Evolutionary conservation across 1,140 invertebrate species (phyloP).

Genomic region (Drosophila nigromelanica): DNA sequence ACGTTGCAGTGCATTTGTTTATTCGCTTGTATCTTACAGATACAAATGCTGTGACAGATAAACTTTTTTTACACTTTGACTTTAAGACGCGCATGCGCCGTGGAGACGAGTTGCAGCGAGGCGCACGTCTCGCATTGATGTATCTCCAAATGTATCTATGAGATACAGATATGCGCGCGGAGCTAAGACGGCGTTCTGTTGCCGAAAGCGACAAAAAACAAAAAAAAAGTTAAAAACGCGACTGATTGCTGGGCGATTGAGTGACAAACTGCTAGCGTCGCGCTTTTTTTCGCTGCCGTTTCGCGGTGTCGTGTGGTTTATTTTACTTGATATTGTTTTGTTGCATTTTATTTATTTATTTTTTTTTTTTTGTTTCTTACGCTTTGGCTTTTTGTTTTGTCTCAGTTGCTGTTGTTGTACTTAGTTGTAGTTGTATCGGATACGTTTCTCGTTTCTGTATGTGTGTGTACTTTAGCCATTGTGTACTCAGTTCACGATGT

Average conservation of each 20-base stretch:
- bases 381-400: constrained; percentile 4
- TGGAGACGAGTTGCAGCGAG: constrained; percentile 29
- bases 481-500: constrained; percentile 78
- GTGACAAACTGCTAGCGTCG: constrained; percentile 76
- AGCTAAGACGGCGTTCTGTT: constrained; percentile 3
- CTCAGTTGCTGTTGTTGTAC: constrained; percentile 11
- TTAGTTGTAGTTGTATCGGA: constrained; percentile 16
- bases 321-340: constrained; percentile 58
- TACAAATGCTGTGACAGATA: constrained; percentile 31
- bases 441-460: constrained; percentile 1
- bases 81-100: constrained; percentile 60
- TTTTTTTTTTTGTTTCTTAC: constrained; percentile 8
- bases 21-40: constrained; percentile 36
- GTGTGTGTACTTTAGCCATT: constrained; percentile 74
- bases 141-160: constrained; percentile 38
- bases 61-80: constrained; percentile 35
- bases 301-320: constrained; percentile 66
- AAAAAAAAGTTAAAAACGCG: constrained; percentile 57
- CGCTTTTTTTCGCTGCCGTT: constrained; percentile 64
- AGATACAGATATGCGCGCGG: constrained; percentile 51
- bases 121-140: constrained; percentile 32
- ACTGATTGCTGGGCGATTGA: constrained; percentile 78
- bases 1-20: neutral
- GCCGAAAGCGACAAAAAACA: neutral
- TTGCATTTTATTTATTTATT: constrained; percentile 30